Percentiles rank a stretch among this genome's conserved stretches.
phyloP scores from a whole-genome alignment of 2,113 vertebrate species.

The Zosterops japonicus region DNA sequence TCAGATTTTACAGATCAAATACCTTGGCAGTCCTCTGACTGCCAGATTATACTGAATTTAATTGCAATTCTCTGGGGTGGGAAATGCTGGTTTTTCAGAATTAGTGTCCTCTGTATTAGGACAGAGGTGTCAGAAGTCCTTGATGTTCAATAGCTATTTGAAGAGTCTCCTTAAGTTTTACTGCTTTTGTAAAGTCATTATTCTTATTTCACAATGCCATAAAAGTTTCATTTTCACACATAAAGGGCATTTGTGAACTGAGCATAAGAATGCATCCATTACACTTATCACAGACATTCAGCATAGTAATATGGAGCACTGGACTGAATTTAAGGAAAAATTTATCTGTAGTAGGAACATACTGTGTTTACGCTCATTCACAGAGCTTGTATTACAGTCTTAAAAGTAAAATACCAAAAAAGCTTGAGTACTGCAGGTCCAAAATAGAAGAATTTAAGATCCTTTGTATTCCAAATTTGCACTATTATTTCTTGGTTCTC shows the following conservation, averaged over 20 bases:
- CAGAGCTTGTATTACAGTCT: neutral
- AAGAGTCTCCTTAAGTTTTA: neutral
- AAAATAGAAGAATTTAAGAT: neutral
- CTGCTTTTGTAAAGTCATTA: neutral
- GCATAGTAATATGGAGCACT: neutral
- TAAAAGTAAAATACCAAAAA: neutral
- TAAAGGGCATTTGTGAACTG: neutral
- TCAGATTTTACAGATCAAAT: neutral
- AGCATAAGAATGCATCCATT: neutral
- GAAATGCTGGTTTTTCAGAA: neutral
- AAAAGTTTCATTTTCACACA: slow-evolving; percentile 1
- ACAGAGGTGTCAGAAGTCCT: neutral
- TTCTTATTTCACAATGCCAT: neutral
- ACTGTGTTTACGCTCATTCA: neutral
- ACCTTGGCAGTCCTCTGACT: neutral
- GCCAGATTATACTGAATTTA: neutral
- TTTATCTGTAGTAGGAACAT: neutral
- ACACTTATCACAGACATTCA: neutral
- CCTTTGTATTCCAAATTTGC: neutral
- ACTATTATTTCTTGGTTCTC: neutral
- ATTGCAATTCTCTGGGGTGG: neutral
- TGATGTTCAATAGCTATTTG: neutral
- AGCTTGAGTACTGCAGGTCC: neutral
- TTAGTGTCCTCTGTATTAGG: neutral
- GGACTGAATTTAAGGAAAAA: neutral